These are phyloP conservation scores for Cebidichthys violaceus DNA, from an alignment of 2,113 vertebrate species.

Conservation along the genomic window DNA sequence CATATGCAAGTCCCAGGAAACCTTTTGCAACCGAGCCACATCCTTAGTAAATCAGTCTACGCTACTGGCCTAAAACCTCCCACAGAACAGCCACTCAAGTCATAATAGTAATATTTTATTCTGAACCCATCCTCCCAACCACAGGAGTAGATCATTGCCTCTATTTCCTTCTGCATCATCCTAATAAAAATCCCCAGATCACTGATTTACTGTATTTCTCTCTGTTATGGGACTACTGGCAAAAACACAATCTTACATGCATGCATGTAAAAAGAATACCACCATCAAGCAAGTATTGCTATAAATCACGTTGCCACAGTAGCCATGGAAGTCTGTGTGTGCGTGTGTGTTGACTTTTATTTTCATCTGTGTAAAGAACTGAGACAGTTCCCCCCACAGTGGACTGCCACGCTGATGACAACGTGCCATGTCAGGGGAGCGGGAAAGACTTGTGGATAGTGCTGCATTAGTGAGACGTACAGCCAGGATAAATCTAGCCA, in stretches of 20 bases:
- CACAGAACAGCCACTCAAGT: conserved; percentile 19
- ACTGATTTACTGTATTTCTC: background rate
- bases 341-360: background rate
- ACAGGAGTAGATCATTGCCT: background rate
- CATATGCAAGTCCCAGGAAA: conserved; percentile 6
- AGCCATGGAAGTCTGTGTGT: background rate
- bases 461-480: conserved; percentile 35
- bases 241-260: conserved; percentile 1
- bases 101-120: conserved; percentile 1
- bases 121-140: background rate
- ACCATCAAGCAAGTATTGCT: background rate
- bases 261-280: background rate
- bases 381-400: conserved; percentile 13
- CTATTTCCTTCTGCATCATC: conserved; percentile 5
- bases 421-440: conserved; percentile 30
- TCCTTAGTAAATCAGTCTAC: conserved; percentile 12
- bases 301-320: conserved; percentile 38
- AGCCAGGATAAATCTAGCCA: conserved; percentile 45
- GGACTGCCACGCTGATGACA: conserved; percentile 37
- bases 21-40: conserved; percentile 19
- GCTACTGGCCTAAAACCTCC: background rate
- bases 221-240: background rate
- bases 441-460: conserved; percentile 21
- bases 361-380: conserved; percentile 17
- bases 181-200: background rate